These are phyloP conservation scores for Pammene aurita DNA, from an alignment of 2,888 invertebrate species.

Conservation along the genomic window DNA sequence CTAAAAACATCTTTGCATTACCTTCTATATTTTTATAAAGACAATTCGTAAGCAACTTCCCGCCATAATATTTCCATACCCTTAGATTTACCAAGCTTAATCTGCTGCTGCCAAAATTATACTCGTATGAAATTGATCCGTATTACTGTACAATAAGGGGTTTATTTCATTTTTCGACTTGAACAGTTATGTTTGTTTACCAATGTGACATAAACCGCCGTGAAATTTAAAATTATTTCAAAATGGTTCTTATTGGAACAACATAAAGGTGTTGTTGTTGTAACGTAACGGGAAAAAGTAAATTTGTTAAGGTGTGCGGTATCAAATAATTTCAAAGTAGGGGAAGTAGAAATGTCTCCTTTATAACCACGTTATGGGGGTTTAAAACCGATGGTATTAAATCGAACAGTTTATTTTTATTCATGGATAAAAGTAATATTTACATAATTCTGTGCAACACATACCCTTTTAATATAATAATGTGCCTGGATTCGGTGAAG, in stretches of 20 bases:
- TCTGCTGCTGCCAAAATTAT: constrained; percentile 33
- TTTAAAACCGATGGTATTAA: constrained; percentile 58
- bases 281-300: constrained; percentile 30
- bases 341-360: constrained; percentile 69
- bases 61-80: constrained; percentile 77
- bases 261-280: constrained; percentile 22
- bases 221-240: constrained; percentile 11
- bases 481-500: too few species aligned
- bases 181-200: not conserved
- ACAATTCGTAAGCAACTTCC: constrained; percentile 78
- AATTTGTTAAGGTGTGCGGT: constrained; percentile 47
- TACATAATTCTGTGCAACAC: constrained; percentile 6
- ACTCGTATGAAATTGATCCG: not conserved
- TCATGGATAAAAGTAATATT: constrained; percentile 41
- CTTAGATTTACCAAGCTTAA: constrained; percentile 46
- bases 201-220: not conserved
- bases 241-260: constrained; percentile 35
- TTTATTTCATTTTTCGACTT: not conserved
- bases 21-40: constrained; percentile 65
- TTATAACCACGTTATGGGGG: constrained; percentile 67
- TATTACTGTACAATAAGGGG: not conserved
- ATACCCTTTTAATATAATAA: not conserved
- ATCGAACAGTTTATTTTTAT: constrained; percentile 52
- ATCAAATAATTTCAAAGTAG: constrained; percentile 65
- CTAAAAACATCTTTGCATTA: constrained; percentile 64